Evolutionary conservation across 2,113 vertebrate species (phyloP), one percentile per base, ranked within the genome.

Genomic region (Bolborhynchus lineola): DNA sequence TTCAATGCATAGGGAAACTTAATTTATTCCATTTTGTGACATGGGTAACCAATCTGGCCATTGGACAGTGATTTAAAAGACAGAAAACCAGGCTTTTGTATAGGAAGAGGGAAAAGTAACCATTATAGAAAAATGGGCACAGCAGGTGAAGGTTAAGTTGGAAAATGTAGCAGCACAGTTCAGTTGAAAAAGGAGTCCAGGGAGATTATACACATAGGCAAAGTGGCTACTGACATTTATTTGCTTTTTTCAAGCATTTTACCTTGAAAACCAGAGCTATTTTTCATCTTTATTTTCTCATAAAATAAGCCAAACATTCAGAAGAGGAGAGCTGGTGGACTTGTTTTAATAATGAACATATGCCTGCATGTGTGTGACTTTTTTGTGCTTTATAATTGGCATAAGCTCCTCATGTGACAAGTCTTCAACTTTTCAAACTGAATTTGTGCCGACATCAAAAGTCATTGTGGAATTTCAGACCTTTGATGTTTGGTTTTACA

Each of bases 401-500:
- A 85, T 93, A 95, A 95, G 91, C 82, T 92, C 62, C 69, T 91
- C 62, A 75, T 87, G 74, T 95, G 92, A 96, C 93, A 95, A 94
- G 91, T 86, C 84, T 92, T 95, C 86, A 91, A 87, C 85, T 93
- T 94, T 95, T n/a, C n/a, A n/a, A n/a, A 70, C 76, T 52, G 78
- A 91, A 89, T 89, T 92, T 94, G 76, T 83, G 79, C 85, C 1
- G 33, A 92, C 97, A 95, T 97, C 93, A 95, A 87, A 97, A 95
- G 92, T 96, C 82, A 71, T 85, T 82, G 67, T 96, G 92, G 93
- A 95, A 96, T 97, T 96, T 97, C 77, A 95, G 82, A 95, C 85
- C 93, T 96, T 97, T 97, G 95, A 95, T 96, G 95, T 96, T 55
- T 93, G 60, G 50, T 94, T 96, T 91, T 95, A 89, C 47, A 77